Conservation (phyloP, 2,113 vertebrate genomes). For the Chunga burmeisteri region DNA sequence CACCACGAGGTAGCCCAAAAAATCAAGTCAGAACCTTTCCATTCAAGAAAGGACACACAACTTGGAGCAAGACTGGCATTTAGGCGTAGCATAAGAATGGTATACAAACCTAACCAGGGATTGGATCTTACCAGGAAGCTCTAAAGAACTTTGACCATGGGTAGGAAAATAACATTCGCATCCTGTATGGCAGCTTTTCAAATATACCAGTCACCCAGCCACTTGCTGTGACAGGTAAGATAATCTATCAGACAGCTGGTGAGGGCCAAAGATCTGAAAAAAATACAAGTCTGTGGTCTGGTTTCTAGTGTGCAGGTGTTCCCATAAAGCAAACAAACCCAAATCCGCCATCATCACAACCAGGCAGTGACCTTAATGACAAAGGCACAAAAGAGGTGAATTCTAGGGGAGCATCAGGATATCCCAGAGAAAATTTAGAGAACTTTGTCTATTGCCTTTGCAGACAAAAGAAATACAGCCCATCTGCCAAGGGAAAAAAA, state of each 20-base stretch:
- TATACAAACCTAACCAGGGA: neutral
- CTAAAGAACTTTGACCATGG: neutral
- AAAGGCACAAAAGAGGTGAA: neutral
- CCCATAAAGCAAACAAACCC: neutral
- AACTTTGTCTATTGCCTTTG: neutral
- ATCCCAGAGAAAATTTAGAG: neutral
- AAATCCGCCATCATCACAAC: neutral
- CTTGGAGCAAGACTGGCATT: neutral
- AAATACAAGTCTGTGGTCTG: conserved; percentile 25
- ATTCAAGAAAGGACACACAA: neutral
- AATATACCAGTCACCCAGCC: neutral
- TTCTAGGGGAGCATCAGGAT: neutral
- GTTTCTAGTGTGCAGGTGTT: neutral
- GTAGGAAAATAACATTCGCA: neutral
- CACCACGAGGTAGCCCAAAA: neutral
- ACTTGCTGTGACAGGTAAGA: neutral
- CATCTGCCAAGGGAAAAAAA: neutral
- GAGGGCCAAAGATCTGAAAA: conserved; percentile 48
- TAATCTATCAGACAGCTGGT: neutral
- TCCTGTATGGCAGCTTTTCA: neutral
- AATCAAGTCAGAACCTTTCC: neutral
- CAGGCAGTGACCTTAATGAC: neutral
- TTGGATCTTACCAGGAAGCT: neutral
- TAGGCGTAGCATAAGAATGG: fast-evolving
- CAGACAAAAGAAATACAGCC: neutral